Evolutionary conservation across 2,888 invertebrate species (phyloP).

Genomic region (Agrochola lychnidis): DNA sequence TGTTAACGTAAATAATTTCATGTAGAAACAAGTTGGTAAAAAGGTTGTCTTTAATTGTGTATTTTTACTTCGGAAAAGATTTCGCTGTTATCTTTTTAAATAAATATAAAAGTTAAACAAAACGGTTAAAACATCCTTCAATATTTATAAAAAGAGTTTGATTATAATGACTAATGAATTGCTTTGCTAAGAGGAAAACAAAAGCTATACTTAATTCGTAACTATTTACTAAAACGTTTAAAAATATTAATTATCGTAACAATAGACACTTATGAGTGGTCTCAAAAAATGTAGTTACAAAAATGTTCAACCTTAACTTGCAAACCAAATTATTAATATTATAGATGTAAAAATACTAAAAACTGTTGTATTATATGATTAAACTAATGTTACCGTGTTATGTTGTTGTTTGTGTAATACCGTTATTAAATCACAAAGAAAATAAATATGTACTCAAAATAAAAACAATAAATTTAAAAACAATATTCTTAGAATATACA

Average conservation of each 20-base stretch:
- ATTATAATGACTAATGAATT: neutral
- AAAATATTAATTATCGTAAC: neutral
- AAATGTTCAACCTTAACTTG: neutral
- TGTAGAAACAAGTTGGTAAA: neutral
- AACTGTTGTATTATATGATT: neutral
- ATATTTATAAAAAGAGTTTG: neutral
- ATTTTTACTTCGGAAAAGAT: neutral
- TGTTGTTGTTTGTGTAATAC: too few species aligned
- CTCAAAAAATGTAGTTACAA: neutral
- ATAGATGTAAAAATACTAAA: neutral
- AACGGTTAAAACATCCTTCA: neutral
- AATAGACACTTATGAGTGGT: neutral
- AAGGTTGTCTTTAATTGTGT: neutral
- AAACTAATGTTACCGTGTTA: neutral
- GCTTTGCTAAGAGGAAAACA: neutral
- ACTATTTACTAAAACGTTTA: neutral
- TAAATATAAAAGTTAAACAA: neutral
- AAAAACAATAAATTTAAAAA: conserved; percentile 41
- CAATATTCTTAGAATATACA: conserved; percentile 49
- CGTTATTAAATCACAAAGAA: neutral
- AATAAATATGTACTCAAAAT: conserved; percentile 10
- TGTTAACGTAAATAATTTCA: neutral
- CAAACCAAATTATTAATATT: neutral
- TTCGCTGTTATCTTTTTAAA: neutral
- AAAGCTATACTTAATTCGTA: neutral